Base-by-base conservation (phyloP, 2,113 vertebrate genomes). In the Vidua macroura region DNA sequence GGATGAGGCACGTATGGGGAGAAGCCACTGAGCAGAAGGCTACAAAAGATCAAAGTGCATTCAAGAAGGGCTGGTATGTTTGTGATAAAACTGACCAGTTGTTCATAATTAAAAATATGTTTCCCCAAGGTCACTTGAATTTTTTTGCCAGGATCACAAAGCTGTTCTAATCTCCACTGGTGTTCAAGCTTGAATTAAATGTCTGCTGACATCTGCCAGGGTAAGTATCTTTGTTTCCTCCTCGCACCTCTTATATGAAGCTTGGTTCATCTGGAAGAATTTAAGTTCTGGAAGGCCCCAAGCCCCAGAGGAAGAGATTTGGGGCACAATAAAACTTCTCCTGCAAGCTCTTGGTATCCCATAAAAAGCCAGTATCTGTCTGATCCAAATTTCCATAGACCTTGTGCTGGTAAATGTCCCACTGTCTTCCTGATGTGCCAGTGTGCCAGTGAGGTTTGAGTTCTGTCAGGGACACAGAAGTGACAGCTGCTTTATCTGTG, bases 131-230 rank as follows among this genome's bases (percentile, higher is more conserved):
- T 87, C 48, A 52, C 81, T 81, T 95, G 81, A 85, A 63, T 59
- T 92, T 88, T 89, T 87, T 80, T 1, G 16, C 90, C 41, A 22
- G 51, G 58, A 79, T 87, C 64, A 56, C 79, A 82, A 93, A 93
- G 92, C 93, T 94, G 64, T 96, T 97, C 82, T 90, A 49, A 89
- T 92, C 64, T 96, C 82, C 59, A 67, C 62, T 53, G 79, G 63
- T 86, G 70, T 90, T 88, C 62, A 28, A 94, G 63, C 87, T 91
- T 96, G 96, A 97, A 94, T 88, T 93, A 92, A 96, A 91, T 68
- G 53, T 70, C 69, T 95, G 80, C 82, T 90, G 59, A 90, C 90
- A 80, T 86, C 90, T 96, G 84, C 51, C 28, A 79, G 67, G 81
- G 84, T 94, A 89, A 86, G 81, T 86, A 68, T 56, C 59, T 74